Evolutionary conservation across 2,888 invertebrate species (phyloP).

Genomic region (Zaprionus lineosus): DNA sequence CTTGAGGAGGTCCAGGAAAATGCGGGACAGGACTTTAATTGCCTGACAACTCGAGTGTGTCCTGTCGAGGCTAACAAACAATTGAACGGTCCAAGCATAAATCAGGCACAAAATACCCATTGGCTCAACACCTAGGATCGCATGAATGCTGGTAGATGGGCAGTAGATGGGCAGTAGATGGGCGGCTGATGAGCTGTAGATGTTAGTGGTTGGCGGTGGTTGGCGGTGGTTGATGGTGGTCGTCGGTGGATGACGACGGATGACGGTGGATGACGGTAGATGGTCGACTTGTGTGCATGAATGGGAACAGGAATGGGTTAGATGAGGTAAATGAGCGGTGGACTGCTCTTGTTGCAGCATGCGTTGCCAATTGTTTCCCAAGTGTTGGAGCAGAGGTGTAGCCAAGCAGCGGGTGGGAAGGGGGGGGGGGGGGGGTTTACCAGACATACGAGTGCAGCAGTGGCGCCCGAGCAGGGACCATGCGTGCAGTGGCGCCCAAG

Average conservation of each 20-base stretch:
- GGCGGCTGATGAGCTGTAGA: no score
- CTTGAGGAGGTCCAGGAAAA: slow-evolving; percentile 1
- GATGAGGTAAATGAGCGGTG: slow-evolving; percentile 26
- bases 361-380: slow-evolving; percentile 27
- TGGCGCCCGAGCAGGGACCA: slow-evolving; percentile 8
- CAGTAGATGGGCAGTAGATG: no score
- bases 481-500: background rate
- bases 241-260: no score
- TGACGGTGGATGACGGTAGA: no score
- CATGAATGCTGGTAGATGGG: no score
- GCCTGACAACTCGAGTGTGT: slow-evolving; percentile 41
- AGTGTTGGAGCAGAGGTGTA: no score
- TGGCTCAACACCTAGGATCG: slow-evolving; percentile 55
- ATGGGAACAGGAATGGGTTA: background rate
- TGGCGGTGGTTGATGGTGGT: no score
- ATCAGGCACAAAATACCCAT: slow-evolving; percentile 51
- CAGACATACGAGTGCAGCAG: background rate
- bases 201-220: background rate
- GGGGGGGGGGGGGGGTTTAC: no score
- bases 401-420: slow-evolving; percentile 1
- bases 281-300: no score
- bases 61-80: slow-evolving; percentile 44
- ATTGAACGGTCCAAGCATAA: slow-evolving; percentile 50
- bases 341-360: slow-evolving; percentile 21
- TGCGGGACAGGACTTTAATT: slow-evolving; percentile 47